Evolutionary conservation across 2,888 invertebrate genomes (phyloP).

Genomic region (Eudasyphora cyanicolor): DNA sequence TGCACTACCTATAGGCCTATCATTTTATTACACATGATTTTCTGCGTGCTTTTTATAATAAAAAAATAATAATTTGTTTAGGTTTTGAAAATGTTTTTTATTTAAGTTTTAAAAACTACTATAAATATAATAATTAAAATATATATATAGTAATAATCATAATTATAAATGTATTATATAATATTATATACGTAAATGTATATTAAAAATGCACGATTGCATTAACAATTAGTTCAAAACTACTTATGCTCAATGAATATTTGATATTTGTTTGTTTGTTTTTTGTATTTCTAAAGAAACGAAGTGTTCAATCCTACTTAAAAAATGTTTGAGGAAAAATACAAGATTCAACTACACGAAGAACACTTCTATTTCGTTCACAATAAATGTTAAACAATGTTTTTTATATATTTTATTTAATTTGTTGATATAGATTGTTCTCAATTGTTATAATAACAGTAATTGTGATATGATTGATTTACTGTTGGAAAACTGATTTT

Average conservation of each 20-base stretch:
- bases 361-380: constrained; percentile 30
- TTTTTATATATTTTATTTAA: constrained; percentile 41
- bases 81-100: constrained; percentile 29
- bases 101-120: constrained; percentile 43
- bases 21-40: too few relatives aligned
- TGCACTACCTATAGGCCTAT: too few relatives aligned
- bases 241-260: constrained; percentile 22
- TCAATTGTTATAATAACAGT: too few relatives aligned
- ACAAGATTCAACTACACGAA: constrained; percentile 36
- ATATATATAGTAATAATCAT: constrained; percentile 22
- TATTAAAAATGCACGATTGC: not conserved
- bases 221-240: constrained; percentile 38
- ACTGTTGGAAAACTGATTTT: not conserved
- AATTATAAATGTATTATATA: not conserved
- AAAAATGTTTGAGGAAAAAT: constrained; percentile 19
- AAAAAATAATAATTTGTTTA: not conserved
- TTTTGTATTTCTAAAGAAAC: not conserved
- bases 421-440: too few relatives aligned
- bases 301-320: constrained; percentile 52
- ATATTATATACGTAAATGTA: not conserved
- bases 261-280: constrained; percentile 8
- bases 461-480: constrained; percentile 53
- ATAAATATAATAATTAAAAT: constrained; percentile 44
- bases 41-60: too few relatives aligned
- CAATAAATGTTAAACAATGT: not conserved